A percentile compares a stretch with the other conserved stretches of the same genome.
Evolutionary conservation across 2,797 vertebrate genomes (phyloP).

Genomic region (Labroides dimidiatus): DNA sequence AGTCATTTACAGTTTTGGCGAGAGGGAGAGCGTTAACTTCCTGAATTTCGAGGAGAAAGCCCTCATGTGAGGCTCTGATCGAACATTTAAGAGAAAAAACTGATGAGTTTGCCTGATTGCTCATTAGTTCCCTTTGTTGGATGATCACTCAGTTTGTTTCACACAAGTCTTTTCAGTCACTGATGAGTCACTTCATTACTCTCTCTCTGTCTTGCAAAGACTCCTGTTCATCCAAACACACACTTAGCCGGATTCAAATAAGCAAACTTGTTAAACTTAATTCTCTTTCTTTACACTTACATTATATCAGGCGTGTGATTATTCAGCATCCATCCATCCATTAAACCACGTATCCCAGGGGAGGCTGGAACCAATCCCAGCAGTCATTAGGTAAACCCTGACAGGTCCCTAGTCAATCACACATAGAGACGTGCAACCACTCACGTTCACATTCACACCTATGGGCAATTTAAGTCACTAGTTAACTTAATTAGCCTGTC

Average conservation of each 20-base stretch:
- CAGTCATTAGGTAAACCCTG: no score
- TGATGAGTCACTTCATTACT: constrained; percentile 35
- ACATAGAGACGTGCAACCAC: no score
- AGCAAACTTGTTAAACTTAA: background rate
- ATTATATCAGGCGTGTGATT: background rate
- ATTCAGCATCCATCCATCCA: no score
- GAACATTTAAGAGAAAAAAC: constrained; percentile 13
- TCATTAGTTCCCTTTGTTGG: constrained; percentile 58
- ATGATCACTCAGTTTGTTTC: constrained; percentile 41
- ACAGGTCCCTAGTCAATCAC: no score
- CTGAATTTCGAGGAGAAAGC: background rate
- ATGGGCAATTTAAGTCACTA: no score
- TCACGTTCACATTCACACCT: no score
- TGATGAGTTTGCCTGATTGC: constrained; percentile 37
- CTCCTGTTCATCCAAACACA: background rate
- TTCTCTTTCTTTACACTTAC: constrained; percentile 4
- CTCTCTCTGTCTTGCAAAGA: constrained; percentile 7
- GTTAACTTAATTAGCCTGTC: no score
- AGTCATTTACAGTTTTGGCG: constrained; percentile 14
- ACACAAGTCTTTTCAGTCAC: constrained; percentile 1
- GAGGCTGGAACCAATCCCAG: no score
- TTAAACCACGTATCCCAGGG: no score
- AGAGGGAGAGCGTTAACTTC: constrained; percentile 2
- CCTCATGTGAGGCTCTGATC: constrained; percentile 8
- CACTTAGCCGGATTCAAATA: background rate